Evolutionary conservation across 2,113 vertebrate species (phyloP).

Genomic region (Halcyon malimbica): DNA sequence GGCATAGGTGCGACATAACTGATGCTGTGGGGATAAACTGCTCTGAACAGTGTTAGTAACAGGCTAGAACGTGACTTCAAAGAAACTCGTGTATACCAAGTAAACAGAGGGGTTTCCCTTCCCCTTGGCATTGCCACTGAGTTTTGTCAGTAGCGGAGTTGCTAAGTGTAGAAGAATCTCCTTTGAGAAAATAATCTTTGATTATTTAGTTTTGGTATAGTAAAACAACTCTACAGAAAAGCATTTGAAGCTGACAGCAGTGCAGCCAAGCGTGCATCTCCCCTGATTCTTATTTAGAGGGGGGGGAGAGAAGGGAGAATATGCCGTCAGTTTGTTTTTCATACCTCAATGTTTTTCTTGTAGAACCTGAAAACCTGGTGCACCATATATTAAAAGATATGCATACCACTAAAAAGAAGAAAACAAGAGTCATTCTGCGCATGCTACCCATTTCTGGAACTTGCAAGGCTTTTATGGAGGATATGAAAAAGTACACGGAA

Average conservation of each 20-base stretch:
- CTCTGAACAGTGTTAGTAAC: neutral
- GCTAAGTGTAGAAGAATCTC: neutral
- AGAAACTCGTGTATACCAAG: fast-evolving
- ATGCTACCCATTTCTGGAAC: slow-evolving; percentile 94
- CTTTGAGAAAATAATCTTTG: neutral
- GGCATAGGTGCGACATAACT: slow-evolving; percentile 79
- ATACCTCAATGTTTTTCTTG: neutral
- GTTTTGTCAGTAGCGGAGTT: neutral
- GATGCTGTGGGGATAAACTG: neutral
- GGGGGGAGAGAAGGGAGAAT: neutral
- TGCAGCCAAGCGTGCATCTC: neutral
- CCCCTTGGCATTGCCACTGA: neutral
- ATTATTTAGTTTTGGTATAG: neutral
- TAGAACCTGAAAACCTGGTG: slow-evolving; percentile 91
- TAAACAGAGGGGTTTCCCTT: neutral
- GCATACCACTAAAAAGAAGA: slow-evolving; percentile 90
- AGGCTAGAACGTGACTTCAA: neutral
- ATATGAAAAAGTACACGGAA: slow-evolving; percentile 90
- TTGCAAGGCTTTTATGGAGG: slow-evolving; percentile 92
- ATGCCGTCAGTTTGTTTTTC: neutral
- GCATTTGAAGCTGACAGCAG: neutral
- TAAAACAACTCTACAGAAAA: neutral
- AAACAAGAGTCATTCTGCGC: slow-evolving; percentile 89
- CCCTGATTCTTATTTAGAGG: neutral
- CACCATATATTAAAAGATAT: slow-evolving; percentile 93